phyloP scores from a whole-genome alignment of 2,113 vertebrate species.

The Pachycephala philippinensis region DNA sequence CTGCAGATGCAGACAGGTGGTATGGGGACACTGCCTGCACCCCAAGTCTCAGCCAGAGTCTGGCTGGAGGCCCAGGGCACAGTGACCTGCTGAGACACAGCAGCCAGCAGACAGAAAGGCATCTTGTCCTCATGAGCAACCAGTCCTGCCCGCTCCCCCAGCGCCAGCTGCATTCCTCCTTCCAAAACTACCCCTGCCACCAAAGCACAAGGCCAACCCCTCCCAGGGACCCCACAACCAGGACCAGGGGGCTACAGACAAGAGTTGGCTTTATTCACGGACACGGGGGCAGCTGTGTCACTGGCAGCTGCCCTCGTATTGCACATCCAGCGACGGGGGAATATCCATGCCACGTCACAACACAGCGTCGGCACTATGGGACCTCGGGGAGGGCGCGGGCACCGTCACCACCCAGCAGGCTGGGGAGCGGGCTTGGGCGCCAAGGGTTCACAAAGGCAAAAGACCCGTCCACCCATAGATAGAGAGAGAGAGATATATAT shows the following conservation, averaged over 20 bases:
- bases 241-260: constrained; percentile 70
- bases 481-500: background rate
- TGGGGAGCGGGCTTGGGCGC: constrained; percentile 4
- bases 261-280: constrained; percentile 79
- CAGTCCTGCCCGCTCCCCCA: background rate
- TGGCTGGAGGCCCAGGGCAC: background rate
- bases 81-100: background rate
- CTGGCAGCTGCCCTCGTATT: constrained; percentile 67
- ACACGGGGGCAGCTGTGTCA: constrained; percentile 65
- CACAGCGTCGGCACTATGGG: constrained; percentile 64
- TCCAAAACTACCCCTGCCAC: background rate
- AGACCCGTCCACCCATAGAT: constrained; percentile 62
- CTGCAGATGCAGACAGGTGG: background rate
- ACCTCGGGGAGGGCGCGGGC: background rate
- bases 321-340: constrained; percentile 68
- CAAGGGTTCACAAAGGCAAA: constrained; percentile 59
- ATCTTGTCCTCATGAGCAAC: background rate
- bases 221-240: background rate
- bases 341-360: constrained; percentile 80
- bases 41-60: background rate
- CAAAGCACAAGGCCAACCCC: background rate
- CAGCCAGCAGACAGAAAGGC: background rate
- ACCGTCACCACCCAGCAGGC: constrained; percentile 52
- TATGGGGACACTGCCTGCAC: fast-evolving
- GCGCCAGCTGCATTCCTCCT: background rate